Base-by-base conservation (phyloP, 2,888 invertebrate genomes). In the Orthosia cruda region DNA sequence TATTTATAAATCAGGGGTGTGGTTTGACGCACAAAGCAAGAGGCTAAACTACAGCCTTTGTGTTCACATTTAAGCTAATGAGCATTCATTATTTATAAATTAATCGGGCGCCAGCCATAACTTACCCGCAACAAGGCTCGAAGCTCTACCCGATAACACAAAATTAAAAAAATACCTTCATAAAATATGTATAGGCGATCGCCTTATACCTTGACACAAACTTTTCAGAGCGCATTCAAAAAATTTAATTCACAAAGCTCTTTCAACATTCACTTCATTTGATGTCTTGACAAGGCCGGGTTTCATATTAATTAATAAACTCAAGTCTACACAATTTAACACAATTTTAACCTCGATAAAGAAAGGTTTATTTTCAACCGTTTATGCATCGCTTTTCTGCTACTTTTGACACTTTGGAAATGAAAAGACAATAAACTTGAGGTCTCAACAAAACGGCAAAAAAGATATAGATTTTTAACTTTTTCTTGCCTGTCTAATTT, bases 261-360 rank as follows among this genome's bases (percentile, higher is more conserved):
- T 78, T 81, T 78, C 20, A 73, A 78, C 54, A 73, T 79, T 78
- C 69, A 70, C 54, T 78, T 47, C 23, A 67, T 83, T 79, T 59
- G 65, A 70, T 72, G 26, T 57, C 45, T 61, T 58, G 71, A 74
- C 74, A 80, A 75, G 72, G 70, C 58, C 26, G 58, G 52, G 26
- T 71, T 52, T 70, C 13, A 61, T 68, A 71, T 59, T 71, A 68
- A 80, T 74, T 63, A 73, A 61, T 65, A 68, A 57, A 70, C 70
- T 55, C 20, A 70, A 70, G 45, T 74, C 47, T 40, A 68, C 55
- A 69, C 54, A 57, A 63, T 67, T 63, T 55, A 68, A 71, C 59
- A 50, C 26, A 68, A 70, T 78, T 74, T 73, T 64, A 58, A 26
- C 40, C 12, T 71, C 64, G 20, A 59, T 76, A 65, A 61, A 73